Percentiles rank a stretch among this genome's conserved stretches.
phyloP scores from a whole-genome alignment of 2,888 invertebrate species.

The Netelia fuscicornis region DNA sequence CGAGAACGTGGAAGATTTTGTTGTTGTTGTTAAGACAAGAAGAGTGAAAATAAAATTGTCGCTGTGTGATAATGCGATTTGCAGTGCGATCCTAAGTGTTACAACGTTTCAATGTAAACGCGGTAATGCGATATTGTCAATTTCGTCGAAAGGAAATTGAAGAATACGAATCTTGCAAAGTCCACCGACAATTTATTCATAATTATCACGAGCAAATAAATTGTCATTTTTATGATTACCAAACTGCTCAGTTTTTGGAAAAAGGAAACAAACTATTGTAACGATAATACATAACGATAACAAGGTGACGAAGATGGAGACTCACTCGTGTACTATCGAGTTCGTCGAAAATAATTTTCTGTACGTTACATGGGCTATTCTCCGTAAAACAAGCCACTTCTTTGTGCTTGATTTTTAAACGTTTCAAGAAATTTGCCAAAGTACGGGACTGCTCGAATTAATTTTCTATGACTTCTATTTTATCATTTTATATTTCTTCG shows the following conservation, averaged over 20 bases:
- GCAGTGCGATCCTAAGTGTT: too few species aligned
- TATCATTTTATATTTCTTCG: too few species aligned
- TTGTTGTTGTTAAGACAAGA: neutral
- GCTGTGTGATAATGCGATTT: too few species aligned
- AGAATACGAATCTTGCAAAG: neutral
- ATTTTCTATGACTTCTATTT: too few species aligned
- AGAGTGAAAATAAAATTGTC: too few species aligned
- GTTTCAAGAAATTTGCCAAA: neutral
- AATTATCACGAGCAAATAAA: slow-evolving; percentile 26
- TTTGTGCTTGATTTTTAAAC: neutral
- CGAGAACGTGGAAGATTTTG: neutral
- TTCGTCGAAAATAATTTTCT: slow-evolving; percentile 13
- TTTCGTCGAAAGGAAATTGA: slow-evolving; percentile 26
- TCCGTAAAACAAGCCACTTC: neutral
- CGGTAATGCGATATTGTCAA: neutral
- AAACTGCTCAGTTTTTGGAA: slow-evolving; percentile 50
- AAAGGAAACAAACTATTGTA: slow-evolving; percentile 39
- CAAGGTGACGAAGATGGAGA: slow-evolving; percentile 27
- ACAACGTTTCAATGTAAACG: too few species aligned
- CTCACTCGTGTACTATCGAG: neutral
- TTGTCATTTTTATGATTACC: slow-evolving; percentile 53
- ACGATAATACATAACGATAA: slow-evolving; percentile 51
- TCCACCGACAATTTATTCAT: neutral
- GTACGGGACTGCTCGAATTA: too few species aligned
- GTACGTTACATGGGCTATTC: slow-evolving; percentile 3